Base-by-base conservation (phyloP, 1,140 invertebrate genomes). In the Drosophila albomicans region DNA sequence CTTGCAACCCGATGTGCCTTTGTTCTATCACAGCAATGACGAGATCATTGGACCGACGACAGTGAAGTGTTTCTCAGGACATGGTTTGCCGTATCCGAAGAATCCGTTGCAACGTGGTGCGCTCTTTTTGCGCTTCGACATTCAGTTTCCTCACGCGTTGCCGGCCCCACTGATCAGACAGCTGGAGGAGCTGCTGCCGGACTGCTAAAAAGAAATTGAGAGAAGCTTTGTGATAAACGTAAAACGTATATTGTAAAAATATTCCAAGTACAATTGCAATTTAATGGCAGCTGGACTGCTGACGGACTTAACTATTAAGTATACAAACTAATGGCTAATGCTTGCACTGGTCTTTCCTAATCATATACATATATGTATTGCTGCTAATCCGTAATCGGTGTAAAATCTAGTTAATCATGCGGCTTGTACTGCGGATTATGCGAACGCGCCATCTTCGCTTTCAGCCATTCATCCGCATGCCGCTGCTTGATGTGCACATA, bases 111-210 rank as follows among this genome's bases (percentile, higher is more conserved):
- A 95, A 63, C 94, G 96, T 79, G 98, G 98, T 11, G 97, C 98
- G 92, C 92, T 99, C 1, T 93, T 98, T 20, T 95, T 99, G 11
- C 95, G 95, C 52, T 99, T 99, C 91, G 96, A 98, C 77, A 97
- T 99, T 72, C 94, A 95, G 86, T 99, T 99, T 93, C 98, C 98
- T 1, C 95, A 97, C 6, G 93, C 91, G n/a, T 90, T 98, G 45
- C 90, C 95, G n/a, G 93, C 94, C 78, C 94, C 93, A 81, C 94
- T 94, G 7, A 96, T 95, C 93, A 38, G 35, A 95, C 96, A 72
- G 95, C 96, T 98, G 5, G 94, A 93, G 48, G 96, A 96, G 79
- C 94, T 95, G 61, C 93, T 97, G 85, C 96, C 96, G 13, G 84
- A 87, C 15, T 41, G 6, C 20, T 3, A 25, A 25, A 25, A 13